These are phyloP conservation scores for Priocnemis perturbator DNA, from an alignment of 2,888 invertebrate species.

Conservation along the genomic window DNA sequence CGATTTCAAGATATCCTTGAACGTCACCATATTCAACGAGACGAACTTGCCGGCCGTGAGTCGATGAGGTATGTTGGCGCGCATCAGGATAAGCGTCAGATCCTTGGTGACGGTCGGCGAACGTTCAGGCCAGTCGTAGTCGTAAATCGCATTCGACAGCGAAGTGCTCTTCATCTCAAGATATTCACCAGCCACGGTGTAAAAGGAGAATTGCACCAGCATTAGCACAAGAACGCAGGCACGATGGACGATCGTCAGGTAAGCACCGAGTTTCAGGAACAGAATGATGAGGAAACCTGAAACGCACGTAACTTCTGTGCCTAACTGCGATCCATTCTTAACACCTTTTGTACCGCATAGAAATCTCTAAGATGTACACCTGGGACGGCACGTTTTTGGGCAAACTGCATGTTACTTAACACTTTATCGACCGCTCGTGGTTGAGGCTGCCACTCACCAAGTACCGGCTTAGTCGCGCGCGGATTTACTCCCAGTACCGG, in stretches of 20 bases:
- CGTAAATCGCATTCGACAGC: constrained; percentile 33
- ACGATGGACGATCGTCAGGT: not conserved
- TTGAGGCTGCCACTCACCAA: too few relatives aligned
- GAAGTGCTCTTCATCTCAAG: not conserved
- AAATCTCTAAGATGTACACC: too few relatives aligned
- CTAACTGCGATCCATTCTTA: too few relatives aligned
- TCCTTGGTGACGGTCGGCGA: constrained; percentile 41
- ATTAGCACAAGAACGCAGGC: not conserved
- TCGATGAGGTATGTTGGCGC: constrained; percentile 49
- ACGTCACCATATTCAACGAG: constrained; percentile 46
- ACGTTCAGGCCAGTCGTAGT: constrained; percentile 49
- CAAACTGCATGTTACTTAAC: too few relatives aligned
- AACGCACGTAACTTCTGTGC: too few relatives aligned
- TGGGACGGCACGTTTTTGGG: too few relatives aligned
- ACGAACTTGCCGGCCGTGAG: constrained; percentile 55
- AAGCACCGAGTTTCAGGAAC: not conserved
- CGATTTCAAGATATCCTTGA: constrained; percentile 51
- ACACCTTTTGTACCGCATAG: too few relatives aligned
- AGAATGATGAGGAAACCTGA: constrained; percentile 12
- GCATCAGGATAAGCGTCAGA: constrained; percentile 50
- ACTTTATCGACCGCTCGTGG: too few relatives aligned
- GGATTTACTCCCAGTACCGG: too few relatives aligned
- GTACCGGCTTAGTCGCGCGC: too few relatives aligned
- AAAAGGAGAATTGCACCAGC: not conserved
- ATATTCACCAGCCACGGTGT: not conserved